Evolutionary conservation across 2,797 vertebrate species (phyloP).

Genomic region (Pitangus sulphuratus): DNA sequence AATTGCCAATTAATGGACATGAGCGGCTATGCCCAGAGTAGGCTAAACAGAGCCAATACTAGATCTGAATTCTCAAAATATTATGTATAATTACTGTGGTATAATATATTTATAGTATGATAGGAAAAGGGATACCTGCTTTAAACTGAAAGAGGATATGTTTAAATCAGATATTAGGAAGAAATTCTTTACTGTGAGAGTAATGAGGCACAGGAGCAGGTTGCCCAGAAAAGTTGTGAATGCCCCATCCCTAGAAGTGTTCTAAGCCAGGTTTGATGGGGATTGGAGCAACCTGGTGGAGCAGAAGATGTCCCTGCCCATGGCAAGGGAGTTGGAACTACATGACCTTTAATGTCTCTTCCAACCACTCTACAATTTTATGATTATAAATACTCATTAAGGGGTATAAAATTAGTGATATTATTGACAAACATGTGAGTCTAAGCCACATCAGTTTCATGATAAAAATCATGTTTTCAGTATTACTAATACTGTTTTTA

Average conservation of each 20-base stretch:
- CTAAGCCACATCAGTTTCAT: not conserved
- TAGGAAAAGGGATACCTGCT: not conserved
- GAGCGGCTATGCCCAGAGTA: not conserved
- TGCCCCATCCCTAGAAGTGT: not conserved
- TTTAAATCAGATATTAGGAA: not conserved
- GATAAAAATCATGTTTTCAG: not conserved
- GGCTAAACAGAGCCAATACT: not conserved
- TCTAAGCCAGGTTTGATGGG: not conserved
- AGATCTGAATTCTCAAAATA: not conserved
- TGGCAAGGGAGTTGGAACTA: not conserved
- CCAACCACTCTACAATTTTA: not conserved
- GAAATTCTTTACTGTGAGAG: not conserved
- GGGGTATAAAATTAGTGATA: not conserved
- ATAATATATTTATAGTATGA: not conserved
- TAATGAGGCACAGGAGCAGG: not conserved
- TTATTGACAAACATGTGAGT: not conserved
- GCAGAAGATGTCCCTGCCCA: not conserved
- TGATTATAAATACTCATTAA: not conserved
- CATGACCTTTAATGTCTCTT: not conserved
- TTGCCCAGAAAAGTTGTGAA: not conserved
- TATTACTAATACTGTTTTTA: not conserved
- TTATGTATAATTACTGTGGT: accelerated
- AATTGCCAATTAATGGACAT: not conserved
- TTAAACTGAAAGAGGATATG: not conserved
- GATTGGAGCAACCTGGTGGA: not conserved